These are phyloP conservation scores for Podarcis raffonei DNA, from an alignment of 2,113 vertebrate genomes.

Conservation along the genomic window DNA sequence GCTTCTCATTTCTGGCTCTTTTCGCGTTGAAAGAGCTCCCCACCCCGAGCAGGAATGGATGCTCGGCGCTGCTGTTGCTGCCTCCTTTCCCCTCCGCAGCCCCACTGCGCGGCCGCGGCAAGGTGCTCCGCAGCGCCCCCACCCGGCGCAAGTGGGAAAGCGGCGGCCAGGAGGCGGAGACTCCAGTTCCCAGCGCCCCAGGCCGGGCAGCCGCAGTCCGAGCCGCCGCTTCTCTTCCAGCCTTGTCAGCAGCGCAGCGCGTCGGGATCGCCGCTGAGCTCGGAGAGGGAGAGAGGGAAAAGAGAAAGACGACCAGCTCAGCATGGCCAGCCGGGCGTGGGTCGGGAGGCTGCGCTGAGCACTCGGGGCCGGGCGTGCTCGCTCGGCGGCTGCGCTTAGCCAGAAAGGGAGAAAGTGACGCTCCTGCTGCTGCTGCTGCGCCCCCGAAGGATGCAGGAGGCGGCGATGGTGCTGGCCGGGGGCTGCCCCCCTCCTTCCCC, in stretches of 20 bases:
- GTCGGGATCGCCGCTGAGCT: neutral
- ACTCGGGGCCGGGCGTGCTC: neutral
- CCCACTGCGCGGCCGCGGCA: neutral
- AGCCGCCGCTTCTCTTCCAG: neutral
- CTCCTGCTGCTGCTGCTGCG: neutral
- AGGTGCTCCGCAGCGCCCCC: conserved; percentile 29
- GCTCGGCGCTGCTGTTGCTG: neutral
- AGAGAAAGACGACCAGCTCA: neutral
- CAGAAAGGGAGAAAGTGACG: neutral
- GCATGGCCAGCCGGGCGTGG: neutral
- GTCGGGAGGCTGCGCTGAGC: neutral
- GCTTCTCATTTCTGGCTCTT: neutral
- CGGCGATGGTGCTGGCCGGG: conserved; percentile 1
- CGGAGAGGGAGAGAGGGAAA: too few species aligned
- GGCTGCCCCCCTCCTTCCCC: neutral
- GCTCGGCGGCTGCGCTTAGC: neutral
- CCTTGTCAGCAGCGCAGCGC: neutral
- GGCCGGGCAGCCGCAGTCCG: conserved; percentile 29
- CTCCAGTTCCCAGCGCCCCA: conserved; percentile 27
- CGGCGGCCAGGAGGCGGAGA: conserved; percentile 21
- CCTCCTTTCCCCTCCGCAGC: neutral
- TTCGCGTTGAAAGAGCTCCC: neutral
- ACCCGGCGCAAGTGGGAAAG: neutral
- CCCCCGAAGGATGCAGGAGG: conserved; percentile 16
- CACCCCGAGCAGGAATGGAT: neutral